Evolutionary conservation across 2,888 invertebrate species (phyloP).

Genomic region (Vanessa cardui): DNA sequence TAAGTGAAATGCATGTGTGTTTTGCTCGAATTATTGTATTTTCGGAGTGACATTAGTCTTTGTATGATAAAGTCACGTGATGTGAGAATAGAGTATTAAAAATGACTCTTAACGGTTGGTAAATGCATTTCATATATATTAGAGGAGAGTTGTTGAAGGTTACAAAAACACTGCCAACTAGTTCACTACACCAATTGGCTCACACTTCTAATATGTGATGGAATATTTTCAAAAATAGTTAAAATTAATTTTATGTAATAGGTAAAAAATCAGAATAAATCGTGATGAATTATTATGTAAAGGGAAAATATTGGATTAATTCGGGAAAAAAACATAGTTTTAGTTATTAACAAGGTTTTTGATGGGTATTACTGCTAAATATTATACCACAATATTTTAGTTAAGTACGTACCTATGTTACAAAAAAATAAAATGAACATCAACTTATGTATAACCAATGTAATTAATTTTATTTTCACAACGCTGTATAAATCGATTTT

Average conservation of each 20-base stretch:
- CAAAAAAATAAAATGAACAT: background rate
- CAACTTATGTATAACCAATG: too few species aligned
- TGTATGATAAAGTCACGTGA: slow-evolving; percentile 22
- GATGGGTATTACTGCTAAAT: too few species aligned
- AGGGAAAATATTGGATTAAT: too few species aligned
- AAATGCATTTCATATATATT: slow-evolving; percentile 22
- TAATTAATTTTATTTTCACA: too few species aligned
- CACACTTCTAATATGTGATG: slow-evolving; percentile 16
- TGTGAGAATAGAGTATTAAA: slow-evolving; percentile 22
- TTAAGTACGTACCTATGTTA: too few species aligned
- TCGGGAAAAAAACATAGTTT: too few species aligned
- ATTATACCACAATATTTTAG: too few species aligned
- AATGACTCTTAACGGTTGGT: slow-evolving; percentile 26
- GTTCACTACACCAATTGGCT: slow-evolving; percentile 29
- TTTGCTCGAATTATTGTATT: slow-evolving; percentile 7
- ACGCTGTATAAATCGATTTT: slow-evolving; percentile 29
- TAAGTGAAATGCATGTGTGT: background rate
- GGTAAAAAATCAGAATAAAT: background rate
- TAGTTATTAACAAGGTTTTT: too few species aligned
- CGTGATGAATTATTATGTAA: too few species aligned
- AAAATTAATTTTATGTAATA: background rate
- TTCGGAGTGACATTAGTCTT: background rate
- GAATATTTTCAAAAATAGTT: background rate
- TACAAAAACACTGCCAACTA: slow-evolving; percentile 39
- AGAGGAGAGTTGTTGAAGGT: slow-evolving; percentile 31